Evolutionary conservation across 2,888 invertebrate genomes (phyloP).

Genomic region (Cantharis nigra): DNA sequence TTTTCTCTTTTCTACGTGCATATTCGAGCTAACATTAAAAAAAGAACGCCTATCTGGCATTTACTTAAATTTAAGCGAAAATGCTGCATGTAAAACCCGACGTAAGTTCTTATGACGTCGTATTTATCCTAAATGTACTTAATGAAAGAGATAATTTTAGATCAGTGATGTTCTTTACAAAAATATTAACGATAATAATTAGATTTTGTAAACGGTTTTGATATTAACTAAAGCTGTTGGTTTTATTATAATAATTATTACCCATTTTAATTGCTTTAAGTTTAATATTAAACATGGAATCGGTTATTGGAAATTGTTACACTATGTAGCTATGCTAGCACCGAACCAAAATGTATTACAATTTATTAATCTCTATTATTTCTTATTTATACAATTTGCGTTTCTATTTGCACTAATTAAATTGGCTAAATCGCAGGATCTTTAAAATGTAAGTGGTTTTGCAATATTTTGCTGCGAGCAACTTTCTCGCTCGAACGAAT

Average conservation of each 20-base stretch:
- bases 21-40: constrained; percentile 7
- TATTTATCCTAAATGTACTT: constrained; percentile 40
- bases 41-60: constrained; percentile 21
- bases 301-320: constrained; percentile 6
- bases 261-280: constrained; percentile 25
- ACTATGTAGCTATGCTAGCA: neutral
- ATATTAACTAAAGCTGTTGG: constrained; percentile 27
- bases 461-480: neutral
- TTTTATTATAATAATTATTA: constrained; percentile 28
- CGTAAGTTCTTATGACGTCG: constrained; percentile 39
- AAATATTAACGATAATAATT: constrained; percentile 39
- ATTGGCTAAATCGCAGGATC: neutral
- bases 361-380: neutral
- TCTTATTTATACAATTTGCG: neutral
- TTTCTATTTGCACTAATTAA: neutral
- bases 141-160: constrained; percentile 42
- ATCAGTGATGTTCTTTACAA: constrained; percentile 36
- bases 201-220: constrained; percentile 26
- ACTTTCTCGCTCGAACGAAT: constrained; percentile 23
- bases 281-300: constrained; percentile 28
- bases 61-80: constrained; percentile 24
- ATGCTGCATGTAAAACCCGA: constrained; percentile 23
- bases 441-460: neutral
- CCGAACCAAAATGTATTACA: neutral
- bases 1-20: constrained; percentile 21